A percentile compares a stretch with the other conserved stretches of the same genome.
Evolutionary conservation across 2,888 invertebrate genomes (phyloP).

Genomic region (Melanchra persicariae): DNA sequence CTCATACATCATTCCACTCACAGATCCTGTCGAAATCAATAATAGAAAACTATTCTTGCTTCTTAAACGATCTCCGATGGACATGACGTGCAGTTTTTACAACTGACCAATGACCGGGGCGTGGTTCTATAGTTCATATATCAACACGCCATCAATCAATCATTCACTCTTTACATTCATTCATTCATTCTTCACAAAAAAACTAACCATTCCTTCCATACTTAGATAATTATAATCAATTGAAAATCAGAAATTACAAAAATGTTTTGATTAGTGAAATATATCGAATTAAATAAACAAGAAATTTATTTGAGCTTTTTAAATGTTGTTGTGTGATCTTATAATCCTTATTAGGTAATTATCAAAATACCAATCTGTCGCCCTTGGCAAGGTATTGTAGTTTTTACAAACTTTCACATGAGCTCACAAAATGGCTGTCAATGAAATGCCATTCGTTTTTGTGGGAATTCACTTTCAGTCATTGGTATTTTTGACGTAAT

Average conservation of each 20-base stretch:
- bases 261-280: conserved; percentile 29
- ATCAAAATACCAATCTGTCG: conserved; percentile 16
- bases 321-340: background rate
- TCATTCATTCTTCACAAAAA: conserved; percentile 34
- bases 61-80: conserved; percentile 27
- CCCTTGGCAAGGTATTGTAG: conserved; percentile 49
- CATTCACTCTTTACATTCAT: conserved; percentile 11
- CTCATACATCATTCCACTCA: conserved; percentile 8
- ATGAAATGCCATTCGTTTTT: conserved; percentile 19
- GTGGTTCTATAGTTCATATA: conserved; percentile 31
- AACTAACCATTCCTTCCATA: conserved; percentile 8
- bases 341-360: conserved; percentile 31
- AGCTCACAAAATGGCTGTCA: conserved; percentile 3
- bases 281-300: conserved; percentile 11
- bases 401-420: conserved; percentile 32
- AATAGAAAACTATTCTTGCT: conserved; percentile 26
- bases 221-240: conserved; percentile 28
- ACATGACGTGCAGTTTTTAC: conserved; percentile 51
- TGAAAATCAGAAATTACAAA: conserved; percentile 22
- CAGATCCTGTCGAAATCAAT: conserved; percentile 41
- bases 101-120: conserved; percentile 23
- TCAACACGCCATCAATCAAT: conserved; percentile 56
- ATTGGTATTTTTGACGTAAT: background rate
- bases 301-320: conserved; percentile 5
- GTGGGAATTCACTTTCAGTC: conserved; percentile 27